These are phyloP conservation scores for Pelobates fuscus DNA, from an alignment of 2,113 vertebrate species.

Conservation along the genomic window DNA sequence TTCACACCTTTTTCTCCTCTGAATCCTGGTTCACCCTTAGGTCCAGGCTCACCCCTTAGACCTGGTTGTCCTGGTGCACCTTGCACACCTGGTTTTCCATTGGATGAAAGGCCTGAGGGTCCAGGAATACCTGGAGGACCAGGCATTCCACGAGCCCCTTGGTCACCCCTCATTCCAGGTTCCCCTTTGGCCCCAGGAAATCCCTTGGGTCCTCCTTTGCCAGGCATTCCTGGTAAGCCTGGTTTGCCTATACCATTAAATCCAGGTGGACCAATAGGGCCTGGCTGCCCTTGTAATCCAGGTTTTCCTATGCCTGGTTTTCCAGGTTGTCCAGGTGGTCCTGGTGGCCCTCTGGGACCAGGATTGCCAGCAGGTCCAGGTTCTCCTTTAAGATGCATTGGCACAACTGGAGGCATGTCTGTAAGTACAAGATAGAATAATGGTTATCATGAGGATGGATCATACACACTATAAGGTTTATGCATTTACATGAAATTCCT, in stretches of 20 bases:
- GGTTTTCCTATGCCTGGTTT: conserved; percentile 92
- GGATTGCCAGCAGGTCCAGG: conserved; percentile 91
- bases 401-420: conserved; percentile 87
- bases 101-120: conserved; percentile 87
- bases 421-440: conserved; percentile 62
- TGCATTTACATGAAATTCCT: too few relatives aligned
- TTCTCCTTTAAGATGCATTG: conserved; percentile 90
- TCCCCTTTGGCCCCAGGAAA: conserved; percentile 78
- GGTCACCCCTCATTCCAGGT: conserved; percentile 79
- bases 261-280: conserved; percentile 86
- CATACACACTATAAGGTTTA: too few relatives aligned
- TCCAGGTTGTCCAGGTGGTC: conserved; percentile 84
- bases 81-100: conserved; percentile 90
- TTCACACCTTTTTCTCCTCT: conserved; percentile 86
- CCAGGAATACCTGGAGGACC: conserved; percentile 91
- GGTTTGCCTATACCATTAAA: conserved; percentile 91
- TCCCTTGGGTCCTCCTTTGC: conserved; percentile 87
- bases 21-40: conserved; percentile 77
- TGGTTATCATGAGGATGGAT: too few relatives aligned
- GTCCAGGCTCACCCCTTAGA: conserved; percentile 83
- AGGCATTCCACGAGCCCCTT: conserved; percentile 81
- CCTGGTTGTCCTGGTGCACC: conserved; percentile 84
- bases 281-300: conserved; percentile 87
- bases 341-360: conserved; percentile 86
- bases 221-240: conserved; percentile 88